These are phyloP conservation scores for Netelia fuscicornis DNA, from an alignment of 2,888 invertebrate genomes.

Conservation along the genomic window DNA sequence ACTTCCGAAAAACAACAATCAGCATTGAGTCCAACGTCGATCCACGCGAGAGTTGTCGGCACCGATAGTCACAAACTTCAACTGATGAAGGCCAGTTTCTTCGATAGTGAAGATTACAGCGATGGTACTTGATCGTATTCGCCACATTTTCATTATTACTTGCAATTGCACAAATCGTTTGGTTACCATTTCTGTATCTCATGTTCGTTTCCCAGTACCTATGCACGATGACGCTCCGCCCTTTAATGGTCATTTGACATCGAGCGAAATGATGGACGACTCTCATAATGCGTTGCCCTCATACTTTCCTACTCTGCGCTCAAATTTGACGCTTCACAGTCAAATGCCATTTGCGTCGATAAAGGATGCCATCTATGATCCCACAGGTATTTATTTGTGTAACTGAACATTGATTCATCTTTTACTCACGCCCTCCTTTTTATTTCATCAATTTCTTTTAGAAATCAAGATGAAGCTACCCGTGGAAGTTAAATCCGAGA, in stretches of 20 bases:
- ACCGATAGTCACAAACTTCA: slow-evolving; percentile 90
- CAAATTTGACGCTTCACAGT: slow-evolving; percentile 67
- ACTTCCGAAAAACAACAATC: slow-evolving; percentile 76
- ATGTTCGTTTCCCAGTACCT: slow-evolving; percentile 32
- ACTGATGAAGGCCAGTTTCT: slow-evolving; percentile 94
- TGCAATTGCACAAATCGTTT: background rate
- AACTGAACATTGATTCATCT: background rate
- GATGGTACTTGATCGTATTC: slow-evolving; percentile 61
- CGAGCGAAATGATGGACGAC: slow-evolving; percentile 46
- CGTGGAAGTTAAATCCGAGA: slow-evolving; percentile 70
- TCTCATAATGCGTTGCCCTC: slow-evolving; percentile 22
- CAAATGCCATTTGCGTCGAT: slow-evolving; percentile 54
- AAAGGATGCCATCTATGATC: slow-evolving; percentile 52
- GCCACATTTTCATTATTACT: background rate
- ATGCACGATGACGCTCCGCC: slow-evolving; percentile 37
- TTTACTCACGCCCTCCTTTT: no score
- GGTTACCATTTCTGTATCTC: background rate
- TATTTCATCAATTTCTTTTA: background rate
- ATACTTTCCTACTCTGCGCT: slow-evolving; percentile 67
- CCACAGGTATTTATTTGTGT: slow-evolving; percentile 40
- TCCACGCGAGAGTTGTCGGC: slow-evolving; percentile 88
- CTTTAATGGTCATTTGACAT: slow-evolving; percentile 22
- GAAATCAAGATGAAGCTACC: slow-evolving; percentile 61
- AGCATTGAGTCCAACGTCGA: slow-evolving; percentile 87
- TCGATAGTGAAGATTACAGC: slow-evolving; percentile 83